Base-by-base conservation (phyloP, 2,113 vertebrate genomes). In the Labrus mixtus region DNA sequence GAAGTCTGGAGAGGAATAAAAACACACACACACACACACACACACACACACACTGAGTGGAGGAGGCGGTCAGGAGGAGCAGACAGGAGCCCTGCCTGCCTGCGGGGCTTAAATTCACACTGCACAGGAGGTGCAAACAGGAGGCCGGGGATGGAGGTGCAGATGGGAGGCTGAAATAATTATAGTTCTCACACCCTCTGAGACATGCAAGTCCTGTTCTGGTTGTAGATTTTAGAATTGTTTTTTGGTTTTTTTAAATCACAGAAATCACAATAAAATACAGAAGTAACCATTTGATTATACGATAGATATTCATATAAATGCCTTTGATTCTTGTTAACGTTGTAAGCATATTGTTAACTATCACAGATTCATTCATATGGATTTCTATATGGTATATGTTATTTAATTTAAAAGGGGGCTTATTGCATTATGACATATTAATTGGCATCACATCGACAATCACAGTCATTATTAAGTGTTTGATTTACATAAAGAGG, bases 121-220 rank as follows among this genome's bases (percentile, higher is more conserved):
- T 79, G 84, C 84, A 86, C 91, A 90, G 89, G 90, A 92, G 91
- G 90, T 91, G 91, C 86, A 86, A 91, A 90, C 88, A 91, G 85
- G 91, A 90, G 89, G 86, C 84, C 23, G 62, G 68, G 74, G 63
- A 88, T 71, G 79, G 85, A 90, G 68, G 74, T 91, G 79, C 87
- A 91, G 88, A 89, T 90, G 90, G 87, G 85, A 90, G 79, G 66
- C 1, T 61, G 68, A 76, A 84, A 83, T 55, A 53, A 68, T 51
- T 51, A 51, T 64, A 51, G 20, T 84, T 88, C 69, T 23, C 76
- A 60, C 81, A 54, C 56, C 61, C 67, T 63, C 25, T 3, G 67
- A 73, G 73, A 77, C 22, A 60, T 46, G 8, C 17, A 6, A 9
- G 17, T 46, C 22, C 29, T 43, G 29, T 51, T 41, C 19, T 51